Evolutionary conservation across 1,140 invertebrate species (phyloP).

Genomic region (Aphaenogaster floridana): DNA sequence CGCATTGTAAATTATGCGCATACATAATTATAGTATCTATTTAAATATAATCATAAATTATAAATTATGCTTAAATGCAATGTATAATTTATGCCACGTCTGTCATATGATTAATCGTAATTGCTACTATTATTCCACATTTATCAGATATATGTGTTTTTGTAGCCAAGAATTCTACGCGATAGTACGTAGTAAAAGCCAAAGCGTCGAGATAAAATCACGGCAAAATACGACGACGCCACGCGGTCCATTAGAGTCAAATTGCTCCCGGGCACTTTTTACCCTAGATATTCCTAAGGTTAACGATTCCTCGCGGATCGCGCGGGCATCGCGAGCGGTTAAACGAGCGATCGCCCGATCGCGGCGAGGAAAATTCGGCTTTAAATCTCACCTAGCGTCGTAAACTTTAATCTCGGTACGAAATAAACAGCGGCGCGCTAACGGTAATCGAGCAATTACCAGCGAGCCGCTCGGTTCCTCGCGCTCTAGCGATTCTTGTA

Average conservation of each 20-base stretch:
- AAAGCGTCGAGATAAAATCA: slow-evolving; percentile 29
- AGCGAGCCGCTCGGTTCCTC: slow-evolving; percentile 31
- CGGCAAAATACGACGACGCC: slow-evolving; percentile 14
- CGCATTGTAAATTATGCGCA: background rate
- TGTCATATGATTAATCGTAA: slow-evolving; percentile 17
- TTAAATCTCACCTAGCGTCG: slow-evolving; percentile 69
- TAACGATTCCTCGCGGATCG: slow-evolving; percentile 54
- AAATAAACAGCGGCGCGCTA: slow-evolving; percentile 61
- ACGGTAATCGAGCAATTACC: slow-evolving; percentile 72
- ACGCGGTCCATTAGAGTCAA: slow-evolving; percentile 10
- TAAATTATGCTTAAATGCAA: background rate
- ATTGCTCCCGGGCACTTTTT: slow-evolving; percentile 22
- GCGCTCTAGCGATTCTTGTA: slow-evolving; percentile 63
- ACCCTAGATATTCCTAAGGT: slow-evolving; percentile 22
- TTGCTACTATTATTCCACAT: background rate
- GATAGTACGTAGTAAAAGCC: slow-evolving; percentile 5
- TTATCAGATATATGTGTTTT: background rate
- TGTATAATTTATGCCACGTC: background rate
- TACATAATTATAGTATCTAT: background rate
- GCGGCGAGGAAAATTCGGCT: slow-evolving; percentile 61
- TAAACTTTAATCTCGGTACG: slow-evolving; percentile 54
- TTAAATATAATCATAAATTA: slow-evolving; percentile 22
- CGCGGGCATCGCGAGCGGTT: background rate
- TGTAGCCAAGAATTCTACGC: background rate
- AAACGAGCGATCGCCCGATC: slow-evolving; percentile 36